Evolutionary conservation across 2,113 vertebrate species (phyloP).

Genomic region (Theristicus caerulescens): DNA sequence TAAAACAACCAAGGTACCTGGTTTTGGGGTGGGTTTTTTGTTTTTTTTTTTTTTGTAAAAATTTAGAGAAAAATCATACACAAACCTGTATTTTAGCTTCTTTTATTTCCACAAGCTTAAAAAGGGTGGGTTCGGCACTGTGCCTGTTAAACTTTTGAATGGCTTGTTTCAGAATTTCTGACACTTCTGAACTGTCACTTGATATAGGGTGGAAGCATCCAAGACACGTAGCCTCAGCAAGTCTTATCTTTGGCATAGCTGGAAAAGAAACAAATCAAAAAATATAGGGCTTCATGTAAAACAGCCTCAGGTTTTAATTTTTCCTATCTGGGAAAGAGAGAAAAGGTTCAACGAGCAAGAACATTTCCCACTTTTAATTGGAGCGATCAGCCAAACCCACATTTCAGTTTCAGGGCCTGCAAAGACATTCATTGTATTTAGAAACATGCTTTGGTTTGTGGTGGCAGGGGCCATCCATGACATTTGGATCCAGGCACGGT

Average conservation of each 20-base stretch:
- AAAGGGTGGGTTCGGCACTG: slow-evolving; percentile 68
- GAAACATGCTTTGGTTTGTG: neutral
- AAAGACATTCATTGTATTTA: neutral
- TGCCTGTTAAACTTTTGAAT: slow-evolving; percentile 77
- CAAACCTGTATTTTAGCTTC: slow-evolving; percentile 83
- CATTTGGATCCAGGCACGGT: neutral
- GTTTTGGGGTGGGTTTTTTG: neutral
- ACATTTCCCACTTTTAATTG: neutral
- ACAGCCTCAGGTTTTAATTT: neutral
- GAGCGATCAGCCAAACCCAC: neutral
- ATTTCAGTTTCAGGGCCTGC: neutral
- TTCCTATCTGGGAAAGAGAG: neutral
- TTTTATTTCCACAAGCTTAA: slow-evolving; percentile 64
- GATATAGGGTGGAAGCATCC: slow-evolving; percentile 78
- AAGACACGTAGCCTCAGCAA: slow-evolving; percentile 48
- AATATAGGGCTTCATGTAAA: neutral
- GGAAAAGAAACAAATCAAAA: slow-evolving; percentile 19
- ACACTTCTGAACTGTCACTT: slow-evolving; percentile 60
- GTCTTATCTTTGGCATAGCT: slow-evolving; percentile 28
- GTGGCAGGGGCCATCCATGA: neutral
- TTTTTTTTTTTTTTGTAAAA: neutral
- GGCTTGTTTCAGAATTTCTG: slow-evolving; percentile 67
- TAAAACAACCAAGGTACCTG: neutral
- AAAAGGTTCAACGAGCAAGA: neutral
- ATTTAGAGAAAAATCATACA: neutral